Evolutionary conservation across 1,140 invertebrate species (phyloP).

Genomic region (Globodera rostochiensis): DNA sequence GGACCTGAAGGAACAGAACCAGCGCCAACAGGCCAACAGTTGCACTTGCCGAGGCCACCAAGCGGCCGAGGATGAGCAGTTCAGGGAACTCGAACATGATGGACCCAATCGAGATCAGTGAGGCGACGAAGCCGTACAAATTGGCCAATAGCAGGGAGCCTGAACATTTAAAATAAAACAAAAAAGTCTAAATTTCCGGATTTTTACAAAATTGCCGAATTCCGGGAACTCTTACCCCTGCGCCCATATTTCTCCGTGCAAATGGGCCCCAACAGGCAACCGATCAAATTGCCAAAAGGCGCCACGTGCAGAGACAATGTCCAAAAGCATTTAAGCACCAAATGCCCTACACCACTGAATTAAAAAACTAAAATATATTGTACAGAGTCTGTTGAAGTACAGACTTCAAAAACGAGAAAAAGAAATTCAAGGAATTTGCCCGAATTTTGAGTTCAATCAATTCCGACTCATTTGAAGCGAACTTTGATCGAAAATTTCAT

Average conservation of each 20-base stretch:
- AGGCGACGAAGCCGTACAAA: neutral
- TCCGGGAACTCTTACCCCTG: neutral
- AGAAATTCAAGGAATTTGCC: too few species aligned
- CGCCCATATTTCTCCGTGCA: slow-evolving; percentile 2
- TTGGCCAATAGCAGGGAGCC: slow-evolving; percentile 6
- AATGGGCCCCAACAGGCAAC: neutral
- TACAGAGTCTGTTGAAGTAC: too few species aligned
- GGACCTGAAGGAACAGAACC: slow-evolving; percentile 1
- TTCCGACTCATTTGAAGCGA: too few species aligned
- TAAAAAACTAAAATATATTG: too few species aligned
- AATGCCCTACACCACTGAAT: neutral
- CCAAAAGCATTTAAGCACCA: slow-evolving; percentile 7
- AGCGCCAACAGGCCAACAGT: slow-evolving; percentile 8
- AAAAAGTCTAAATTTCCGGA: neutral
- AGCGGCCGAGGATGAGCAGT: slow-evolving; percentile 5
- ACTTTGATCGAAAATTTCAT: too few species aligned
- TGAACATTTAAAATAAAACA: neutral
- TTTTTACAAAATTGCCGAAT: too few species aligned
- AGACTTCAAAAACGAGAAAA: too few species aligned
- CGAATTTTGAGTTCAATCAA: too few species aligned
- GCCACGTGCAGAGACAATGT: neutral
- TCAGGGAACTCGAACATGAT: slow-evolving; percentile 8
- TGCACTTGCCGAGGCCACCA: neutral
- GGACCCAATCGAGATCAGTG: neutral
- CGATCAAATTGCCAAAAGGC: slow-evolving; percentile 7